Evolutionary conservation across 2,797 vertebrate species (phyloP).

Genomic region (Sebastes iracundus): DNA sequence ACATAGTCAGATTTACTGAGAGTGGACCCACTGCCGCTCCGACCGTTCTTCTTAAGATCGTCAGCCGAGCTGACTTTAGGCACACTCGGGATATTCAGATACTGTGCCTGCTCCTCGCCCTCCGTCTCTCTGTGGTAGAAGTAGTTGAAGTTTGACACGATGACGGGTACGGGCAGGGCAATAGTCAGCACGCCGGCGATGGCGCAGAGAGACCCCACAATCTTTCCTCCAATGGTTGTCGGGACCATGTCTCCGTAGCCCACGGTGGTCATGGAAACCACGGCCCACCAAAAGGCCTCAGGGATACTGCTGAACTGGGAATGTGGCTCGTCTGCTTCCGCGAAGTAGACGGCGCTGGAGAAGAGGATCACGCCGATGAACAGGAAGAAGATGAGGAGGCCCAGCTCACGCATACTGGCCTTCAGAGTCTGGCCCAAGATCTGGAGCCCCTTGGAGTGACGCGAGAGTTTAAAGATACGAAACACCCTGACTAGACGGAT

Average conservation of each 20-base stretch:
- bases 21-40: conserved; percentile 94
- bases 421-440: conserved; percentile 97
- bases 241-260: conserved; percentile 99
- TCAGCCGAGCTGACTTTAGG: conserved; percentile 90
- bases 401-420: conserved; percentile 96
- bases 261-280: conserved; percentile 99
- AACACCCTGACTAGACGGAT: conserved; percentile 97
- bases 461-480: conserved; percentile 97
- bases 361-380: conserved; percentile 99
- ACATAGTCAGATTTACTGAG: conserved; percentile 97
- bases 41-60: conserved; percentile 91
- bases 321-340: conserved; percentile 93
- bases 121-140: conserved; percentile 99
- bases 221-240: conserved; percentile 97
- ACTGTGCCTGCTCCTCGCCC: conserved; percentile 97
- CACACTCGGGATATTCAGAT: conserved; percentile 93
- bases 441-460: conserved; percentile 97
- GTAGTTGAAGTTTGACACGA: conserved; percentile 99
- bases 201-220: conserved; percentile 96
- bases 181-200: conserved; percentile 98
- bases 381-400: conserved; percentile 97
- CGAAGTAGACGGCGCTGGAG: conserved; percentile 98
- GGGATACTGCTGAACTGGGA: conserved; percentile 97
- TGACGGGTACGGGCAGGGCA: conserved; percentile 95
- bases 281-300: conserved; percentile 99